phyloP scores from a whole-genome alignment of 2,888 invertebrate genomes.

The Plutella xylostella region DNA sequence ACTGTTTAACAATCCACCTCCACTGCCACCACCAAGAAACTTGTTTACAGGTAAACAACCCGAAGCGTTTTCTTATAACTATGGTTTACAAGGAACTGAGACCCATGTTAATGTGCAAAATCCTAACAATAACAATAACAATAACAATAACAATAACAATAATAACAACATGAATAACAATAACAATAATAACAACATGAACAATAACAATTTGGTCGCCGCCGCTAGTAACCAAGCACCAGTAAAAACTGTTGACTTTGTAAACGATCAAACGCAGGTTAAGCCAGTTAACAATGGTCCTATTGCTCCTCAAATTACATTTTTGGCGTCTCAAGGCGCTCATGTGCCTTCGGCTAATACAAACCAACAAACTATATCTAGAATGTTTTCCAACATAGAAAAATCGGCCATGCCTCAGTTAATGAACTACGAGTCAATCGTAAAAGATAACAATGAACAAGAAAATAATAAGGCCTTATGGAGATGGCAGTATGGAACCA shows the following conservation, averaged over 20 bases:
- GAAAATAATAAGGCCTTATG: slow-evolving; percentile 51
- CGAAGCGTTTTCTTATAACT: slow-evolving; percentile 57
- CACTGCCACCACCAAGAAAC: slow-evolving; percentile 32
- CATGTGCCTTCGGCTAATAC: slow-evolving; percentile 41
- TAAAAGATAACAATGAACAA: slow-evolving; percentile 42
- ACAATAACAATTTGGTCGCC: slow-evolving; percentile 39
- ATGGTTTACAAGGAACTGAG: slow-evolving; percentile 15
- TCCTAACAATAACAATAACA: too few species aligned
- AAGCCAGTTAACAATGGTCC: slow-evolving; percentile 41
- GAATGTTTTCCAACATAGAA: slow-evolving; percentile 38
- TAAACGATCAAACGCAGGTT: slow-evolving; percentile 36
- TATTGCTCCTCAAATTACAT: slow-evolving; percentile 59
- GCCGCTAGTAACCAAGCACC: slow-evolving; percentile 40
- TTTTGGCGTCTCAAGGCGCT: slow-evolving; percentile 59
- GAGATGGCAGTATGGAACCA: slow-evolving; percentile 60
- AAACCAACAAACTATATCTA: slow-evolving; percentile 34
- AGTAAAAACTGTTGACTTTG: slow-evolving; percentile 38
- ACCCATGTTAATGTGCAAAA: too few species aligned
- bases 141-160: too few species aligned
- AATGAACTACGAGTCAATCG: slow-evolving; percentile 50
- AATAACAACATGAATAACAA: too few species aligned
- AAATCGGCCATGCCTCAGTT: slow-evolving; percentile 50
- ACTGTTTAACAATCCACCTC: slow-evolving; percentile 21
- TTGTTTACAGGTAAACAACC: slow-evolving; percentile 58
- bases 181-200: neutral